Percentiles rank a stretch among this genome's conserved stretches.
Conservation (phyloP, 37 sponge, comb jelly and placozoan species). For the Ephydatia muelleri region DNA sequence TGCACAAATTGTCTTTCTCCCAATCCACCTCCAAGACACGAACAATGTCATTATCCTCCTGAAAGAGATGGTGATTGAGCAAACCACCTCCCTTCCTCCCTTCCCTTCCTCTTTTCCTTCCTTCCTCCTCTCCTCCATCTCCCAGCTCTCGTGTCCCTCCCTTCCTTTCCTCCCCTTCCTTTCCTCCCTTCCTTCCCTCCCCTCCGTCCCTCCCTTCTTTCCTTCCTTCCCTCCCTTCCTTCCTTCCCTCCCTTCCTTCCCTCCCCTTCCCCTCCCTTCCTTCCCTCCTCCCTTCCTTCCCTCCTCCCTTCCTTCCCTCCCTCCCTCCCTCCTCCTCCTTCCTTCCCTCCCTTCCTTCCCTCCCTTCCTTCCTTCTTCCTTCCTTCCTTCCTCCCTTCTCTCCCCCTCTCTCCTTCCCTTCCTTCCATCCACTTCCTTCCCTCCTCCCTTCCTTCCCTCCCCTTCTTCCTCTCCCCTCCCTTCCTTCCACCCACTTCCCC, state of each 20-base stretch:
- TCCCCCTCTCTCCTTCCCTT: background rate
- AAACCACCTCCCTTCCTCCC: background rate
- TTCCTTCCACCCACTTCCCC: background rate
- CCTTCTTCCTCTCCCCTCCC: background rate
- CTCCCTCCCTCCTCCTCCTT: background rate
- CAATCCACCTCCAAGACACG: background rate
- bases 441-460: background rate
- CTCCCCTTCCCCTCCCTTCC: background rate
- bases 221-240: slow-evolving; percentile 21
- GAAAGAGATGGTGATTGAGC: background rate
- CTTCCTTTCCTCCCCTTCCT: background rate
- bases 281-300: background rate
- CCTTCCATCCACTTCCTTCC: background rate
- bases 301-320: background rate
- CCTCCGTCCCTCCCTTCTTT: background rate
- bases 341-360: background rate
- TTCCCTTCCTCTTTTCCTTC: background rate
- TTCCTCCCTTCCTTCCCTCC: background rate
- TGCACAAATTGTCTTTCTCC: background rate
- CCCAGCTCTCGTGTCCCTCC: background rate
- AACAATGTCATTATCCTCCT: background rate
- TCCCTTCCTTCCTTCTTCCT: background rate
- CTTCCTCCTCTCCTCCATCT: background rate
- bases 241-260: background rate
- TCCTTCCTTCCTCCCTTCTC: background rate